Evolutionary conservation across 2,888 invertebrate genomes (phyloP), one percentile per base, ranked within the genome.

Genomic region (Crematogaster levior): DNA sequence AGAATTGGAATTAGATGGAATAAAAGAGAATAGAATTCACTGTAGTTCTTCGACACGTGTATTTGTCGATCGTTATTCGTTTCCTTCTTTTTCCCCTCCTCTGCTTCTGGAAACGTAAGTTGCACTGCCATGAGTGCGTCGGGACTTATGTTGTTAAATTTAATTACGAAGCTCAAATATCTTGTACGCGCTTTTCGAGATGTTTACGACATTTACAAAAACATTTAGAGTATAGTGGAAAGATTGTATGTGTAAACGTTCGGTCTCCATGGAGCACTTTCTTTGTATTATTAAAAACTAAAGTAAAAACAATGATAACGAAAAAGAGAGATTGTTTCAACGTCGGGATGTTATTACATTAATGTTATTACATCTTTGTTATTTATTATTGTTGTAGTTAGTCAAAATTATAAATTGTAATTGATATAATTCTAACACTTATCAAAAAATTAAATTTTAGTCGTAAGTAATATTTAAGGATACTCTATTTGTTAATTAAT

Each of bases 101-200:
- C 37, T 18, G 24, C 34, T 68, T 68, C 21, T 24, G 30, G 34
- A 68, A 56, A 68, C 12, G 34, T 77, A 77, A 63, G 24, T 77
- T 40, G 34, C 34, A 34, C 9, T 43, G 21, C 18, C 68, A 56
- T 46, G 60, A 21, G 34, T 46, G 58, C 30, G 21, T 18, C 12
- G 30, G n/a, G 21, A 30, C 30, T 30, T n/a, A n/a, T n/a, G n/a
- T n/a, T 56, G 40, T 77, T 68, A 34, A 30, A 77, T 77, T 77
- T 77, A 77, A 77, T 77, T 77, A 56, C 43, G 24, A 7, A 56
- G 15, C 66, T 53, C 40, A 66, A 77, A 77, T 66, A 66, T 77
- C 40, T 24, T 24, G 66, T 18, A 43, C 30, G 21, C 18, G 30
- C 24, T 21, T 43, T 68, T 24, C 30, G 34, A 43, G 34, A 12